Conservation (phyloP, 2,888 invertebrate species). For the Thyatira batis region DNA sequence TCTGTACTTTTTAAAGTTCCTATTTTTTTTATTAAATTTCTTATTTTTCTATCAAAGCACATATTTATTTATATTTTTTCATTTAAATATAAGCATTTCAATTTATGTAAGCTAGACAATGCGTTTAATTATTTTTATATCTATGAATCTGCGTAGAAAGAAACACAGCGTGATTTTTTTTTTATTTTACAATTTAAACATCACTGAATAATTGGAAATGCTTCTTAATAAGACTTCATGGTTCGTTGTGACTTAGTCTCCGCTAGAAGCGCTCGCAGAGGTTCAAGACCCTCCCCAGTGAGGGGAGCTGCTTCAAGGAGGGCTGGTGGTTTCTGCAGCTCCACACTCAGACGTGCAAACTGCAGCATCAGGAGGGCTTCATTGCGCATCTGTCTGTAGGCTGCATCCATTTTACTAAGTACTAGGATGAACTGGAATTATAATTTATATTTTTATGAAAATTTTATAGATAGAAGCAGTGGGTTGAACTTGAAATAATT, state of each 20-base stretch:
- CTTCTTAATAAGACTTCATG: constrained; percentile 1
- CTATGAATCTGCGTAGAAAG: too few species aligned
- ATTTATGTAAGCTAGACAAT: too few species aligned
- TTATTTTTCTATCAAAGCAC: too few species aligned
- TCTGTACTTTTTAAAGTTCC: too few species aligned
- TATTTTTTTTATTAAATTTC: too few species aligned
- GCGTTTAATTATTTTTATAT: too few species aligned
- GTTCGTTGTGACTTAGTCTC: constrained; percentile 37
- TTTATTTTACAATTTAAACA: neutral
- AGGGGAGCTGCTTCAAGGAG: constrained; percentile 90
- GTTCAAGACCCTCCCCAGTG: constrained; percentile 86
- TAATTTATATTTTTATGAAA: neutral
- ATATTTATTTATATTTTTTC: too few species aligned
- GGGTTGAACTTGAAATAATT: too few species aligned
- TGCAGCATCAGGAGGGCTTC: constrained; percentile 92
- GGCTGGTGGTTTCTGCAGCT: constrained; percentile 85
- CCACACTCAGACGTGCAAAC: constrained; percentile 85
- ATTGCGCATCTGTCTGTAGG: constrained; percentile 93
- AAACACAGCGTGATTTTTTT: too few species aligned
- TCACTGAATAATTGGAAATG: neutral
- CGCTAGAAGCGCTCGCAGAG: constrained; percentile 74
- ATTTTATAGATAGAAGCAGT: neutral
- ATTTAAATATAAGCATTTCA: too few species aligned
- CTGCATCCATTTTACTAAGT: constrained; percentile 92
- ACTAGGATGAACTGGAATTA: constrained; percentile 84